A percentile compares a stretch with the other conserved stretches of the same genome.
Conservation (phyloP, 2,113 vertebrate genomes). For the Microcebus griseorufus region DNA sequence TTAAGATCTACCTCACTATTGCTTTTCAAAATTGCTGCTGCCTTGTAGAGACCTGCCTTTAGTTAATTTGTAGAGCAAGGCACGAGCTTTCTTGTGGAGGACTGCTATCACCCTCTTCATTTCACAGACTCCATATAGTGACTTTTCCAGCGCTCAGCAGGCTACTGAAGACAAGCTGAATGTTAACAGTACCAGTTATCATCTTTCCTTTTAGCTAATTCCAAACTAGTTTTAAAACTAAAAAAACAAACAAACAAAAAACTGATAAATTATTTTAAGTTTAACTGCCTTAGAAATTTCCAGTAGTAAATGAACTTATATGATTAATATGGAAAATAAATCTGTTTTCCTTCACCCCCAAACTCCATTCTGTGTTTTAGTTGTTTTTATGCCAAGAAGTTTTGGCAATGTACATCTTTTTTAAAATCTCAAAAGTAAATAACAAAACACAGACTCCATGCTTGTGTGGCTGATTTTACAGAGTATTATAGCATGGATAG, state of each 20-base stretch:
- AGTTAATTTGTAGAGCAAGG: not conserved
- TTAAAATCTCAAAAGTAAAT: slow-evolving; percentile 69
- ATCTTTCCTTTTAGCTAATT: slow-evolving; percentile 1
- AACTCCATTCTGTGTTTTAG: slow-evolving; percentile 60
- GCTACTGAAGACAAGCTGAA: not conserved
- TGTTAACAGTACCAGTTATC: not conserved
- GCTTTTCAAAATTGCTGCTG: not conserved
- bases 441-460: slow-evolving; percentile 62
- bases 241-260: not conserved
- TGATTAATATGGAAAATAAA: slow-evolving; percentile 66
- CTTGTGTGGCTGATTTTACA: slow-evolving; percentile 35
- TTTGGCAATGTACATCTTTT: slow-evolving; percentile 60
- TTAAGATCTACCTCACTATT: not conserved
- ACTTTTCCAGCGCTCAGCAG: not conserved
- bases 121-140: not conserved
- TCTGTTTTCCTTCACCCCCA: slow-evolving; percentile 32
- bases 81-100: not conserved
- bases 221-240: slow-evolving; percentile 26
- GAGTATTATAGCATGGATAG: not conserved
- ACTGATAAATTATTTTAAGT: slow-evolving; percentile 41
- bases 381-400: slow-evolving; percentile 70
- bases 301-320: slow-evolving; percentile 52
- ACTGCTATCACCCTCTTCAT: not conserved
- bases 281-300: slow-evolving; percentile 38
- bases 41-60: not conserved